Base-by-base conservation (phyloP, 2,797 vertebrate species). In the Acrocephalus scirpaceus region DNA sequence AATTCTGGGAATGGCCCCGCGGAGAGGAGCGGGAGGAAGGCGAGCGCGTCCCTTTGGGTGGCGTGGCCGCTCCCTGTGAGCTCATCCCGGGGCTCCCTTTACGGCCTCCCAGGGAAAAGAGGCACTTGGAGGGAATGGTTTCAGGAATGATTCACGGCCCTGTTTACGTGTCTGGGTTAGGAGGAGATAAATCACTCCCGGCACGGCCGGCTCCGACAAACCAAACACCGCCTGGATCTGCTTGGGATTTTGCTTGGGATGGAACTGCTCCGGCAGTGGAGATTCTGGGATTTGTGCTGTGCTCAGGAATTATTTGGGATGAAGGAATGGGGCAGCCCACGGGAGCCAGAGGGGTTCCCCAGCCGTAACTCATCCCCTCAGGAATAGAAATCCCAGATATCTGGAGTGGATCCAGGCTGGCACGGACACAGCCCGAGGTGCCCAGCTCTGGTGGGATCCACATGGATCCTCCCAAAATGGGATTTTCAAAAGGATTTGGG, bases 121-220 rank as follows among this genome's bases (percentile, higher is more conserved):
- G 95, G 93, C 91, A 58, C 92, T 96, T 96, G 75, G 86, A 93
- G 91, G 96, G 96, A 79, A 94, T 87, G 95, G 60, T 95, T 95
- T 95, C 44, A 81, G 96, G 96, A 44, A 86, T 96, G 96, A 95
- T 96, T 96, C 95, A 95, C 23, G 91, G 77, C 91, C 67, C 89
- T 90, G 95, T 92, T 96, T 94, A 91, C 36, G 11, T 40, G 77
- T 72, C 88, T 95, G 22, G 74, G 51, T 75, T 10, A 72, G 86
- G 77, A 93, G 95, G 77, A 76, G 91, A 96, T 92, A 95, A 96
- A 96, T 96, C 95, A 87, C 19, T 34, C 17, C 88, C 50, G 83
- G 86, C 82, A 75, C 2, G 4, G 60, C 27, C 11, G 4, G 65
- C 79, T 76, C 76, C 62, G 51, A 3, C 61, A 67, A 75, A 65